These are phyloP conservation scores for Tetragonula clypearis DNA, from an alignment of 1,140 invertebrate genomes.

Conservation along the genomic window DNA sequence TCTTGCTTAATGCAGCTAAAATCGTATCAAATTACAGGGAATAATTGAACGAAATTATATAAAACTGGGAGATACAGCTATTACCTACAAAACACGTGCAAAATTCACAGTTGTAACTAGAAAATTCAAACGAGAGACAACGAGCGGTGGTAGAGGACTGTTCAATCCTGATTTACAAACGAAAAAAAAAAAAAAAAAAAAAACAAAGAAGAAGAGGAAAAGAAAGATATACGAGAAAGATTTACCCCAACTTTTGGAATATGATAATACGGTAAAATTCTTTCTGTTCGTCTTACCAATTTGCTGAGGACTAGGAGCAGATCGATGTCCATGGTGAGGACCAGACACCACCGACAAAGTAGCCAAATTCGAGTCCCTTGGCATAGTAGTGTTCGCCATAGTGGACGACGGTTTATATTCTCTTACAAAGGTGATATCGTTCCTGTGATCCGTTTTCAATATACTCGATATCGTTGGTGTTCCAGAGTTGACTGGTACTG, in stretches of 20 bases:
- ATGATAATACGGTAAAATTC: background rate
- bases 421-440: constrained; percentile 82
- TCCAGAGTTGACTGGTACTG: constrained; percentile 78
- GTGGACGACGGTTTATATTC: constrained; percentile 79
- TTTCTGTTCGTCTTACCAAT: constrained; percentile 67
- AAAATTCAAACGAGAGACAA: background rate
- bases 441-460: constrained; percentile 82
- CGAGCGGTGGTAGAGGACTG: background rate
- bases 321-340: constrained; percentile 76
- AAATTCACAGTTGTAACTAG: background rate
- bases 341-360: constrained; percentile 86
- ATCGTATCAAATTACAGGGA: background rate
- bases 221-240: too few relatives aligned
- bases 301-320: constrained; percentile 78
- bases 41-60: background rate
- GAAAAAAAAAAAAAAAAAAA: background rate
- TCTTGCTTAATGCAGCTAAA: background rate
- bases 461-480: constrained; percentile 87
- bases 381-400: constrained; percentile 74
- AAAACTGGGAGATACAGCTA: too few relatives aligned
- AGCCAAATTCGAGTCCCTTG: constrained; percentile 83
- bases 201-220: background rate
- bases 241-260: background rate
- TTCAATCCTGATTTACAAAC: background rate
- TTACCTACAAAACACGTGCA: background rate